Conservation (phyloP, 2,888 invertebrate species). For the Nycteola revayana region DNA sequence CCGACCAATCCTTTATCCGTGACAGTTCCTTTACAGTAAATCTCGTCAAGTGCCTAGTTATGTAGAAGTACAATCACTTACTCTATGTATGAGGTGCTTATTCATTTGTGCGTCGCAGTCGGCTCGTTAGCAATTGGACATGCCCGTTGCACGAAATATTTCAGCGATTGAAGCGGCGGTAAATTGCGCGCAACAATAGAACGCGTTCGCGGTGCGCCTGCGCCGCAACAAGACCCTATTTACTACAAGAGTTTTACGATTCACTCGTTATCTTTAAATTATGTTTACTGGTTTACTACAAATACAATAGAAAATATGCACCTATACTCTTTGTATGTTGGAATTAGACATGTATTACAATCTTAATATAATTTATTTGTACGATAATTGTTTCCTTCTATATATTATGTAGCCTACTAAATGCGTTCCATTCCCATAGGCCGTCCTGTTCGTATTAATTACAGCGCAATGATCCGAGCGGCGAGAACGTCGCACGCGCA, state of each 20-base stretch:
- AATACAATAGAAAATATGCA: constrained; percentile 26
- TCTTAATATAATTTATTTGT: too few species aligned
- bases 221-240: constrained; percentile 57
- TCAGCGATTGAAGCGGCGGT: constrained; percentile 80
- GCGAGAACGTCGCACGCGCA: constrained; percentile 52
- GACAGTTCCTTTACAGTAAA: constrained; percentile 25
- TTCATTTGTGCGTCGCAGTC: constrained; percentile 79
- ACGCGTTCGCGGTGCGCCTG: constrained; percentile 48
- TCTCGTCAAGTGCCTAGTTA: constrained; percentile 32
- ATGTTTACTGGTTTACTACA: constrained; percentile 41
- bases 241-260: constrained; percentile 73
- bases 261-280: constrained; percentile 75
- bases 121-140: constrained; percentile 82
- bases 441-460: constrained; percentile 71
- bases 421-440: constrained; percentile 58
- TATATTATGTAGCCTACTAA: too few species aligned
- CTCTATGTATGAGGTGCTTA: constrained; percentile 71
- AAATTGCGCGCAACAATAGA: constrained; percentile 78
- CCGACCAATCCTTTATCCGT: neutral
- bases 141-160: constrained; percentile 81
- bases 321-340: constrained; percentile 21
- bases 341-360: constrained; percentile 33
- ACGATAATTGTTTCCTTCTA: constrained; percentile 47
- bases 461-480: constrained; percentile 68
- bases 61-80: constrained; percentile 47